Conservation (phyloP, 2,113 vertebrate genomes). For the Vulpes vulpes region DNA sequence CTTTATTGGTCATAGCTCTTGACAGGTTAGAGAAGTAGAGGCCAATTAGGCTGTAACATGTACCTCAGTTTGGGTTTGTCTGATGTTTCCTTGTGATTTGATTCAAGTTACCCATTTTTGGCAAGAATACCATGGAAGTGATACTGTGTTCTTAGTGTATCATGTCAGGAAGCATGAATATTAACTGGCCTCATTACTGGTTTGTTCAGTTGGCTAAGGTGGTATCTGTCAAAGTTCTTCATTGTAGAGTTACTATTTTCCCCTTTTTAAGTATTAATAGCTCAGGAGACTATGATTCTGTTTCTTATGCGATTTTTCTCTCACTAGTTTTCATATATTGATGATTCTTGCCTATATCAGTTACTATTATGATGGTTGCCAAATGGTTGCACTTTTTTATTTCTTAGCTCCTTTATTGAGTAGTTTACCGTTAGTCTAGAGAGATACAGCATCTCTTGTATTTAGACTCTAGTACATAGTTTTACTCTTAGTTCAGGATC, state of each 20-base stretch:
- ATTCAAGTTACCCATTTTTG: background rate
- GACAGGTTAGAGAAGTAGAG: background rate
- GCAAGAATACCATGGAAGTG: background rate
- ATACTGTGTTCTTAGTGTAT: background rate
- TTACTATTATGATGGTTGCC: background rate
- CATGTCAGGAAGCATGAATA: background rate
- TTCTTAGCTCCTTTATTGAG: background rate
- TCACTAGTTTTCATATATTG: background rate
- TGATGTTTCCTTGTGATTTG: background rate
- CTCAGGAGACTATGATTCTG: background rate
- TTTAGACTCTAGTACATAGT: background rate
- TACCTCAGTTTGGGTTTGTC: background rate
- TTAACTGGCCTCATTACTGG: background rate
- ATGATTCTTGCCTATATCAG: background rate
- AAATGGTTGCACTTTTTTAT: background rate
- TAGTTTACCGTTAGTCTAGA: background rate
- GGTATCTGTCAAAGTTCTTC: background rate
- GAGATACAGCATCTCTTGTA: background rate
- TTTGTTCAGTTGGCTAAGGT: background rate
- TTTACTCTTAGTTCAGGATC: background rate
- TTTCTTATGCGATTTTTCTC: constrained; percentile 5
- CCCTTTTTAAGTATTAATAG: background rate
- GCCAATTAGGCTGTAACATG: background rate
- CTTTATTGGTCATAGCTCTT: background rate
- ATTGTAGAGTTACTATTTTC: background rate